A percentile compares a stretch with the other conserved stretches of the same genome.
These are phyloP conservation scores for Suillia variegata DNA, from an alignment of 2,888 invertebrate genomes.

Conservation along the genomic window DNA sequence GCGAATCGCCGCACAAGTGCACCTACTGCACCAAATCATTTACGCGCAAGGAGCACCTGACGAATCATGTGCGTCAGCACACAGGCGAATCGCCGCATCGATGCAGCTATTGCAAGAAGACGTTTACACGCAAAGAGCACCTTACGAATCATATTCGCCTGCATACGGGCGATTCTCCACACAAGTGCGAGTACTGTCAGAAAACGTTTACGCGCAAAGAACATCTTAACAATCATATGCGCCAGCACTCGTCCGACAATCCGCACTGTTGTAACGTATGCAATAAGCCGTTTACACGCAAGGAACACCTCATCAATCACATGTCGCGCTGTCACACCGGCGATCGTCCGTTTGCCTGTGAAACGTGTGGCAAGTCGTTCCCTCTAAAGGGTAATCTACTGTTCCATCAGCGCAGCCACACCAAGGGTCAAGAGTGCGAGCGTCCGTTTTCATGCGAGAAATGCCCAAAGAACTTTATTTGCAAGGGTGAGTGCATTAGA, in stretches of 20 bases:
- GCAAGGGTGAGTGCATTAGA: slow-evolving; percentile 75
- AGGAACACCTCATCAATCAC: slow-evolving; percentile 86
- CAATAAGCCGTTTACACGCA: slow-evolving; percentile 82
- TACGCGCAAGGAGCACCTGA: slow-evolving; percentile 83
- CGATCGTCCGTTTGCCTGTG: slow-evolving; percentile 82
- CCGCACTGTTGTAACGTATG: slow-evolving; percentile 85
- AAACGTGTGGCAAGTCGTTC: slow-evolving; percentile 85
- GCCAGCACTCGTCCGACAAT: slow-evolving; percentile 87
- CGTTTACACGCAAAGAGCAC: slow-evolving; percentile 84
- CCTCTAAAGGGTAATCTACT: slow-evolving; percentile 82
- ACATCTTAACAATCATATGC: slow-evolving; percentile 83
- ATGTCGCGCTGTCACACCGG: slow-evolving; percentile 74
- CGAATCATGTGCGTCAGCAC: slow-evolving; percentile 82
- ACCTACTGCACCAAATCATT: slow-evolving; percentile 82
- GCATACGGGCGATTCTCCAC: slow-evolving; percentile 83
- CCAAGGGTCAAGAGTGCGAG: slow-evolving; percentile 71
- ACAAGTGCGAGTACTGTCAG: slow-evolving; percentile 83
- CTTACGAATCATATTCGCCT: slow-evolving; percentile 83
- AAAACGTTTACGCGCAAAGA: slow-evolving; percentile 87
- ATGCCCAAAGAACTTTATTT: slow-evolving; percentile 86
- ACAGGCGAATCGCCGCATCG: slow-evolving; percentile 77
- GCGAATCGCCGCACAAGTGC: slow-evolving; percentile 85
- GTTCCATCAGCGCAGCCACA: slow-evolving; percentile 86
- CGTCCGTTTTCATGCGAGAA: slow-evolving; percentile 79
- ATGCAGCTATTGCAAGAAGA: slow-evolving; percentile 61